Conservation (phyloP, 2,113 vertebrate genomes). For the Danionella cerebrum region DNA sequence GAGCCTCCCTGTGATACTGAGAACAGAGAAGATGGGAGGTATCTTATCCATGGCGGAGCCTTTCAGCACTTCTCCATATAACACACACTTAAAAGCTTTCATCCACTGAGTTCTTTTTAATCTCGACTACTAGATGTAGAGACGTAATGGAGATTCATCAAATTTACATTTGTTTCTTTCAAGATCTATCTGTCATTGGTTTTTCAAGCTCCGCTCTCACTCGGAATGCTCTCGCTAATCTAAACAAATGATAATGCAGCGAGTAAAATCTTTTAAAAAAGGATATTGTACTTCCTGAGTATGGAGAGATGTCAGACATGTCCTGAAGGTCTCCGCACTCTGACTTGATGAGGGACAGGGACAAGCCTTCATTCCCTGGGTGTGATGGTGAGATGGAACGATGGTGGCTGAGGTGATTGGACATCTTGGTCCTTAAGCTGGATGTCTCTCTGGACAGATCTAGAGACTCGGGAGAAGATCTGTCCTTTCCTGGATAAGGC, state of each 20-base stretch:
- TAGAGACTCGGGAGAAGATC: slow-evolving; percentile 86
- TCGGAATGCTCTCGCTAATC: neutral
- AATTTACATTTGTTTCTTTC: slow-evolving; percentile 46
- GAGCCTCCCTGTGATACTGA: slow-evolving; percentile 62
- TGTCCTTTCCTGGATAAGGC: slow-evolving; percentile 79
- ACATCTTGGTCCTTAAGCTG: slow-evolving; percentile 98
- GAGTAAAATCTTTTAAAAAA: slow-evolving; percentile 54
- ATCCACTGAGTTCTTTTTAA: slow-evolving; percentile 58
- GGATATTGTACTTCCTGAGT: slow-evolving; percentile 99
- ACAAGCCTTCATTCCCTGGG: slow-evolving; percentile 86
- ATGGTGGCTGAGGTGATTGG: slow-evolving; percentile 84
- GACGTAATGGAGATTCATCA: slow-evolving; percentile 61
- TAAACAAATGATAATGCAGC: neutral
- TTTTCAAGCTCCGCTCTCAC: neutral
- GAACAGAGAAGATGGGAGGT: slow-evolving; percentile 45
- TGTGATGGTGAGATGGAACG: slow-evolving; percentile 87
- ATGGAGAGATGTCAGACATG: slow-evolving; percentile 94
- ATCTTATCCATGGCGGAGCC: slow-evolving; percentile 46
- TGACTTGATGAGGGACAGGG: slow-evolving; percentile 95
- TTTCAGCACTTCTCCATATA: slow-evolving; percentile 54
- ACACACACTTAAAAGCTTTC: slow-evolving; percentile 59
- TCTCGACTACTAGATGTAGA: slow-evolving; percentile 51
- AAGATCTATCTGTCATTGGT: slow-evolving; percentile 16
- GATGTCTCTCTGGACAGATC: slow-evolving; percentile 90
- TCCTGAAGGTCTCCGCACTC: slow-evolving; percentile 97